Conservation (phyloP, 2,888 invertebrate genomes). For the Hipparchia semele region DNA sequence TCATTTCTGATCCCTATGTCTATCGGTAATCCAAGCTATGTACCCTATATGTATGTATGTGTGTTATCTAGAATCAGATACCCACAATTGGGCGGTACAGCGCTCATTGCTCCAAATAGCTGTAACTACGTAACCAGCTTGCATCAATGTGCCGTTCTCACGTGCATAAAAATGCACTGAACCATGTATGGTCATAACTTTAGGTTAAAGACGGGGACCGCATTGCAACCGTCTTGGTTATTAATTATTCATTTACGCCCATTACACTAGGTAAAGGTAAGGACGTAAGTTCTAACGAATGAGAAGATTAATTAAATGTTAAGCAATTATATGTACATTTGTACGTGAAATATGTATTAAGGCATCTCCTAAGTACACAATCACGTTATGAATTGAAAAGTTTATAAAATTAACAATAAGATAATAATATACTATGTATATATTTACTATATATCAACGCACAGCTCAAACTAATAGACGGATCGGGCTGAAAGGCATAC, state of each 20-base stretch:
- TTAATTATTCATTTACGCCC: conserved; percentile 45
- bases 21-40: background rate
- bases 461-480: too few relatives aligned
- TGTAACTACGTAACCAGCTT: conserved; percentile 3
- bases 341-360: background rate
- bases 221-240: conserved; percentile 37
- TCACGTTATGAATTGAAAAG: too few relatives aligned
- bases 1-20: background rate
- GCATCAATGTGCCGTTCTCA: conserved; percentile 29
- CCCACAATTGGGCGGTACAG: background rate
- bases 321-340: background rate
- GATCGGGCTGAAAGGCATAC: too few relatives aligned
- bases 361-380: background rate
- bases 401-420: too few relatives aligned
- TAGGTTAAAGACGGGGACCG: conserved; percentile 31
- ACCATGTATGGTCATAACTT: conserved; percentile 25
- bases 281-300: background rate
- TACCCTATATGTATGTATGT: background rate
- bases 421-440: too few relatives aligned
- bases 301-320: conserved; percentile 2
- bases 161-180: conserved; percentile 26
- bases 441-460: too few relatives aligned
- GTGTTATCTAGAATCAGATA: conserved; percentile 1
- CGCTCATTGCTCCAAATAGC: conserved; percentile 6
- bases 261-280: background rate